Evolutionary conservation across 2,888 invertebrate genomes (phyloP).

Genomic region (Synergus itoensis): DNA sequence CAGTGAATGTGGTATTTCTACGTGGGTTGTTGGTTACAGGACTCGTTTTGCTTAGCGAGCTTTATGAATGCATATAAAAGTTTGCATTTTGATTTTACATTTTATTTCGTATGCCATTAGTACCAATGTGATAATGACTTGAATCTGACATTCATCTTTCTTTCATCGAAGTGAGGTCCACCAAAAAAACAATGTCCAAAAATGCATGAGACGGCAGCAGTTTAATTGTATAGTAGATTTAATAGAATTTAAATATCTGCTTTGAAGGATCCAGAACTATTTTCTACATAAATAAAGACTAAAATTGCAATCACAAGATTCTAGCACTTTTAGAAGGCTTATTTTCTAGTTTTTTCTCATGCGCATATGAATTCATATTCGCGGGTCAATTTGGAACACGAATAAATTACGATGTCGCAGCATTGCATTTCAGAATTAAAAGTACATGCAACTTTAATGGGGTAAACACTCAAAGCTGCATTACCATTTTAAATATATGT

Average conservation of each 20-base stretch:
- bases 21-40: slow-evolving; percentile 26
- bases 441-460: slow-evolving; percentile 30
- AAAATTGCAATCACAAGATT: not conserved
- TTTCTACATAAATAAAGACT: not conserved
- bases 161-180: not conserved
- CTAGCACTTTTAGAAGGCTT: not conserved
- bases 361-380: not conserved
- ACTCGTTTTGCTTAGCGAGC: slow-evolving; percentile 27
- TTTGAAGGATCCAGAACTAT: not conserved
- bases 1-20: slow-evolving; percentile 24
- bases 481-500: slow-evolving; percentile 30
- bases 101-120: slow-evolving; percentile 2
- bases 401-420: slow-evolving; percentile 34
- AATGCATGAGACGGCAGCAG: not conserved
- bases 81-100: slow-evolving; percentile 14
- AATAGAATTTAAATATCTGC: not conserved
- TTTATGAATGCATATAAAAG: slow-evolving; percentile 29
- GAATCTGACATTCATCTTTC: not conserved
- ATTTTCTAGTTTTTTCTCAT: not conserved
- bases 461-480: slow-evolving; percentile 31
- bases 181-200: slow-evolving; percentile 1
- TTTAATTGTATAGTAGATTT: not conserved
- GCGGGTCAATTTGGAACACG: slow-evolving; percentile 17
- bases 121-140: slow-evolving; percentile 8
- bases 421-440: slow-evolving; percentile 31